Evolutionary conservation across 2,888 invertebrate species (phyloP).

Genomic region (Chrysomela aeneicollis): DNA sequence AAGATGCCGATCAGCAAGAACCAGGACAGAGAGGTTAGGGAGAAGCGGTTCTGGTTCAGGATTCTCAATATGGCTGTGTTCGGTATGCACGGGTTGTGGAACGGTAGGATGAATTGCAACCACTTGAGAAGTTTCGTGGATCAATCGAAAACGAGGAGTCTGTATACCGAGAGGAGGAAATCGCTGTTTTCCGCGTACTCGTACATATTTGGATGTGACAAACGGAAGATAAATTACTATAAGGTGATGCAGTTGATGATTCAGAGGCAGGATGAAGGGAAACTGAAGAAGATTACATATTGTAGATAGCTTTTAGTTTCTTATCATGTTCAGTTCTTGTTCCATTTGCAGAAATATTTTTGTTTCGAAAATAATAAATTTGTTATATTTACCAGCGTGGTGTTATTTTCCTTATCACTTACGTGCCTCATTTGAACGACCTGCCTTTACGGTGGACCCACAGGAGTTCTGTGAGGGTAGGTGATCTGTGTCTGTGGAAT

Average conservation of each 20-base stretch:
- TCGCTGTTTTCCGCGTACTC: slow-evolving; percentile 39
- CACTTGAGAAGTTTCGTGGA: slow-evolving; percentile 40
- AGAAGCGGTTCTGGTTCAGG: slow-evolving; percentile 36
- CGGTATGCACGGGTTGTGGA: slow-evolving; percentile 38
- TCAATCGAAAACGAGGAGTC: slow-evolving; percentile 7
- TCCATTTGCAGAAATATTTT: neutral
- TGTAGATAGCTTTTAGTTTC: neutral
- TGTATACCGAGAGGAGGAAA: slow-evolving; percentile 26
- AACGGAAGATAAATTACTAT: slow-evolving; percentile 38
- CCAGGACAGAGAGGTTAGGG: slow-evolving; percentile 18
- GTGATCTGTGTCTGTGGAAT: no score
- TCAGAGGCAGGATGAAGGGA: slow-evolving; percentile 13
- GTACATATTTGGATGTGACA: slow-evolving; percentile 45
- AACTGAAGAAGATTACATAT: neutral
- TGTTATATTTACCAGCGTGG: neutral
- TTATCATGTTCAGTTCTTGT: neutral
- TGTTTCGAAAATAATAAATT: neutral
- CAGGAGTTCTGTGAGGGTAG: no score
- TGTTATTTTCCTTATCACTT: neutral
- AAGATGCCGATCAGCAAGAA: neutral
- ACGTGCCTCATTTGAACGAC: no score
- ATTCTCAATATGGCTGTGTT: slow-evolving; percentile 48
- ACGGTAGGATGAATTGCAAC: slow-evolving; percentile 41
- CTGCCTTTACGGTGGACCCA: no score
- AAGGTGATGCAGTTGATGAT: slow-evolving; percentile 25